Evolutionary conservation across 2,888 invertebrate genomes (phyloP).

Genomic region (Heliconius cydno): DNA sequence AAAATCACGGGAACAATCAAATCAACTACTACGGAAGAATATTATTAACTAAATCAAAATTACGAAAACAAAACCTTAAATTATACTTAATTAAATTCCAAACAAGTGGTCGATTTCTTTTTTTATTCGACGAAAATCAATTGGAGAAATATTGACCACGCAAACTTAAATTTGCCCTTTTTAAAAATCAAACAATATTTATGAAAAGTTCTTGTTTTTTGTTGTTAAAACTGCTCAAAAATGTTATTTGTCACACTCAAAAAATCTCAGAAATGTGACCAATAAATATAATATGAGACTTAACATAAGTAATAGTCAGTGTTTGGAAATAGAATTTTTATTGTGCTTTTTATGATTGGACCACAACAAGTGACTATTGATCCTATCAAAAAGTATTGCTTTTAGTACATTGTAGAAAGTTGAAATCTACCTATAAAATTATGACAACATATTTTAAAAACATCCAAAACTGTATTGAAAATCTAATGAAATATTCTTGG

Average conservation of each 20-base stretch:
- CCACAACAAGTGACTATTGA: conserved; percentile 4
- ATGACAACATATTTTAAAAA: conserved; percentile 1
- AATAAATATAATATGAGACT: conserved; percentile 13
- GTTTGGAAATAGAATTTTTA: background rate
- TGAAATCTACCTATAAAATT: background rate
- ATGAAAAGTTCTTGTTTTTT: background rate
- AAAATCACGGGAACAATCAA: conserved; percentile 53
- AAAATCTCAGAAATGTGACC: background rate
- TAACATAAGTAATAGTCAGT: conserved; percentile 12
- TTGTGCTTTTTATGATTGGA: background rate
- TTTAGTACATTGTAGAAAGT: conserved; percentile 6
- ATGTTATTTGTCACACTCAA: background rate
- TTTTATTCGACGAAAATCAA: background rate
- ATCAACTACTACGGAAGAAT: conserved; percentile 54
- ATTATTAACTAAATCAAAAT: conserved; percentile 42
- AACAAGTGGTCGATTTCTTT: conserved; percentile 21
- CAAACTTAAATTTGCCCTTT: background rate
- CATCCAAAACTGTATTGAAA: background rate
- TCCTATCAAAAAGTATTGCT: conserved; percentile 13
- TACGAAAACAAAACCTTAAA: conserved; percentile 42
- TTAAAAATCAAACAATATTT: conserved; percentile 9
- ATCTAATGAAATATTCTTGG: background rate
- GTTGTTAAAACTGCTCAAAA: background rate
- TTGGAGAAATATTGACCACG: conserved; percentile 10
- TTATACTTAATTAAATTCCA: conserved; percentile 29